Evolutionary conservation across 2,888 invertebrate genomes (phyloP), one percentile per base, ranked within the genome.

Genomic region (Callyntrura sp.): DNA sequence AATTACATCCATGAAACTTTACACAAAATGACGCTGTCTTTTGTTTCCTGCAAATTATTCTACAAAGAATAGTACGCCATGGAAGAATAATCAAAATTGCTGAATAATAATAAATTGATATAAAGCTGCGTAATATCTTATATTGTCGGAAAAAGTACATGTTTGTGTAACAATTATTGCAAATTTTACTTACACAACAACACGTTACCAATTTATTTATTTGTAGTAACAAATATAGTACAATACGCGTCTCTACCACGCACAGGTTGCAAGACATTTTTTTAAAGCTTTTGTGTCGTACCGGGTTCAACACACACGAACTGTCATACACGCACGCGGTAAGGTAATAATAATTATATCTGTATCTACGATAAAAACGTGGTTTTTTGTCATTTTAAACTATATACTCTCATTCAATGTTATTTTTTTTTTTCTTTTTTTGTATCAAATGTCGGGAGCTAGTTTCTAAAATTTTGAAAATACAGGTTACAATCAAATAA

Each of bases 71-170:
- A 35, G 6, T 35, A 51, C 14, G 51, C 3, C 11, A 14, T 9
- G 14, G 12, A 51, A 51, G 11, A 60, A 60, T 17, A 17, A 60
- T 17, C 1, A 20, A 4, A 60, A 14, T 55, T 51, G n/a, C n/a
- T 5, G 5, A 60, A 17, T 60, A n/a, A 60, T 60, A 17, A 17
- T n/a, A 17, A n/a, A 60, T 14, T 17, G 17, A 20, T 65, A 25
- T 65, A 60, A 60, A 43, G 17, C 0, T 43, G 1, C 17, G 9
- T 25, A 6, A n/a, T 28, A 25, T 65, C 9, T 51, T 45, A 70
- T 70, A 70, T 70, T 70, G 70, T 70, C 70, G 43, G 70, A 17
- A 70, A 70, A 70, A 14, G 70, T 70, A 70, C 6, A 20, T 4
- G 43, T 43, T 70, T 43, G 0, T 17, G 23, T 11, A 35, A 68